phyloP scores from a whole-genome alignment of 2,797 vertebrate genomes.

The Serranus cabrilla region DNA sequence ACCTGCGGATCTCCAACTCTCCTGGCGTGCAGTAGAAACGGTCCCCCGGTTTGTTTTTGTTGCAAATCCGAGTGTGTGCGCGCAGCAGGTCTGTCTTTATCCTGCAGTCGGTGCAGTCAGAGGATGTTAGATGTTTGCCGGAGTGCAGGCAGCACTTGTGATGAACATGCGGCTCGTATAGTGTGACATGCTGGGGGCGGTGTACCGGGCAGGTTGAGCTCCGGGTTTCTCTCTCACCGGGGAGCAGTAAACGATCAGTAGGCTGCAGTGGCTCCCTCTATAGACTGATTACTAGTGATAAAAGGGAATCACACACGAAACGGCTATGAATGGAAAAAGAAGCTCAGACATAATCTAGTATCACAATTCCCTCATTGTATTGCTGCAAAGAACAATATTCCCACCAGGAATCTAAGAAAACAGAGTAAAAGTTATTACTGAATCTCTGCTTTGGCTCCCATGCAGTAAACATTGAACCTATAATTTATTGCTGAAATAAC shows the following conservation, averaged over 20 bases:
- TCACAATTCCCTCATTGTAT: neutral
- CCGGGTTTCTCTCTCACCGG: constrained; percentile 65
- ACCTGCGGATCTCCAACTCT: constrained; percentile 70
- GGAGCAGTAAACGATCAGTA: constrained; percentile 47
- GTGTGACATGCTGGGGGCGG: constrained; percentile 80
- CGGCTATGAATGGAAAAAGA: neutral
- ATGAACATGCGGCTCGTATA: constrained; percentile 77
- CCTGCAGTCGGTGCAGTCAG: constrained; percentile 22
- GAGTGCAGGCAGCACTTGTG: constrained; percentile 67
- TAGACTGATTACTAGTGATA: constrained; percentile 56
- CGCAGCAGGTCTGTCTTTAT: constrained; percentile 3
- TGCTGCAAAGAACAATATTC: neutral
- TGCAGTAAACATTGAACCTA: neutral
- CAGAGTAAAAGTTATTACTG: neutral
- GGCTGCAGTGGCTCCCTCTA: constrained; percentile 84
- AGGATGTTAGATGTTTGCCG: constrained; percentile 54
- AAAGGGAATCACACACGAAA: constrained; percentile 2
- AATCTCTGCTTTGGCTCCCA: neutral
- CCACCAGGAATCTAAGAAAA: neutral
- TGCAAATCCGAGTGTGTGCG: constrained; percentile 24
- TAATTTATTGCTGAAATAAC: constrained; percentile 1
- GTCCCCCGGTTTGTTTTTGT: constrained; percentile 11
- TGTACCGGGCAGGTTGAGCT: constrained; percentile 79
- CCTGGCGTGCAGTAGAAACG: constrained; percentile 37
- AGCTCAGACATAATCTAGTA: neutral